These are phyloP conservation scores for Pachymerium ferrugineum DNA, from an alignment of 2,888 invertebrate genomes.

Conservation along the genomic window DNA sequence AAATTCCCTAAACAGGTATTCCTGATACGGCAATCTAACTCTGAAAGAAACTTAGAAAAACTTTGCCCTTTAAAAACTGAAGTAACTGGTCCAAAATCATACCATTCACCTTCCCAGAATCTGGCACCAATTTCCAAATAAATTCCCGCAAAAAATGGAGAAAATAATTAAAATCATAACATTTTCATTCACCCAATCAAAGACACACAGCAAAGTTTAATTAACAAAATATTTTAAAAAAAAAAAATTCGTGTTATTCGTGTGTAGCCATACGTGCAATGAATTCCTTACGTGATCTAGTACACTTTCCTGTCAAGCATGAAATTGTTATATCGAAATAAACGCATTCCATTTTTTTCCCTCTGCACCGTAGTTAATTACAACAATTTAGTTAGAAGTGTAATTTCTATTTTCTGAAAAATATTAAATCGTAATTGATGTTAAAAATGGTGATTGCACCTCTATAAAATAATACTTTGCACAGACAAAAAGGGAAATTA, in stretches of 20 bases:
- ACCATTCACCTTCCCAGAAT: too few relatives aligned
- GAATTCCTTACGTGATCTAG: conserved; percentile 6
- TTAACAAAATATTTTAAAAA: background rate
- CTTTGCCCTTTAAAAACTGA: too few relatives aligned
- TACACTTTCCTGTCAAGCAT: background rate
- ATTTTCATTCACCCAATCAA: background rate
- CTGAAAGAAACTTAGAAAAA: too few relatives aligned
- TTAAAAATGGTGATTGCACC: background rate
- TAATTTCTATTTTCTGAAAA: background rate
- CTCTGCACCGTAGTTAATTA: background rate
- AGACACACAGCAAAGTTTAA: background rate
- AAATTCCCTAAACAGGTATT: too few relatives aligned
- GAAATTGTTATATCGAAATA: background rate
- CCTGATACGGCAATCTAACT: too few relatives aligned
- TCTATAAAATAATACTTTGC: too few relatives aligned
- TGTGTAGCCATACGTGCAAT: conserved; percentile 1
- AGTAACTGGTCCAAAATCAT: too few relatives aligned
- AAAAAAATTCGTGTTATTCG: background rate
- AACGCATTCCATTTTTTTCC: background rate
- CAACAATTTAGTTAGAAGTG: background rate
- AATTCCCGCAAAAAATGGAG: too few relatives aligned
- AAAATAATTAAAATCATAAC: too few relatives aligned
- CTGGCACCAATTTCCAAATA: too few relatives aligned
- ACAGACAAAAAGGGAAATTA: too few relatives aligned
- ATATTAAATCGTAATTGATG: background rate